Conservation (phyloP, 2,113 vertebrate genomes). For the Enhydra lutris region DNA sequence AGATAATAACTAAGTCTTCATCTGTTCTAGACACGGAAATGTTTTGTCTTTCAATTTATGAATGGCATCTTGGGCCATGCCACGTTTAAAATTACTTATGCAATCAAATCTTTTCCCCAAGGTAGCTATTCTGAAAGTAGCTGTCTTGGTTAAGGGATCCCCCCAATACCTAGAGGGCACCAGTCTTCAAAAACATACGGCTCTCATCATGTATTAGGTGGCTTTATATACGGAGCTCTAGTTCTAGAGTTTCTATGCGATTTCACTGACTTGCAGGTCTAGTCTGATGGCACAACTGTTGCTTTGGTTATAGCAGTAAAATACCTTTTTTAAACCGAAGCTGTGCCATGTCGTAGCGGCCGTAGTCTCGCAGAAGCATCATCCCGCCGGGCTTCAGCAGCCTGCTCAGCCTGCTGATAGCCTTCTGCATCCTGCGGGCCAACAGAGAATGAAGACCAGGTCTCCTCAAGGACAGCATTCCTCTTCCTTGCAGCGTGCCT, state of each 20-base stretch:
- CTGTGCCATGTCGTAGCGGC: constrained; percentile 97
- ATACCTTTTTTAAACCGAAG: constrained; percentile 98
- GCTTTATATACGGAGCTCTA: neutral
- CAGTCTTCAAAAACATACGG: neutral
- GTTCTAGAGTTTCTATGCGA: neutral
- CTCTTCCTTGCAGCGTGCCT: neutral
- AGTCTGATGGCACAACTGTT: neutral
- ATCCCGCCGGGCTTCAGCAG: constrained; percentile 93
- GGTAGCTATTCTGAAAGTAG: neutral
- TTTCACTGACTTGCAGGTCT: neutral
- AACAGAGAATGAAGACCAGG: neutral
- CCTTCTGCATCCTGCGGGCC: constrained; percentile 87
- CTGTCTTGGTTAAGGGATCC: neutral
- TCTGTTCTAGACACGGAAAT: neutral
- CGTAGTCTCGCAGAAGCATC: constrained; percentile 95
- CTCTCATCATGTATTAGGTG: neutral
- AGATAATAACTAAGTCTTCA: neutral
- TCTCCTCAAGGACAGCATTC: neutral
- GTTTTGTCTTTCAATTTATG: neutral
- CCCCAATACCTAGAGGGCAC: neutral
- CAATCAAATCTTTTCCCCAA: neutral
- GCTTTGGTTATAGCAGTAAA: neutral
- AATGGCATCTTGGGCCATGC: neutral
- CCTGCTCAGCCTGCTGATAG: constrained; percentile 85
- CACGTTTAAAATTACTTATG: neutral